Conservation (phyloP, 1,140 invertebrate species). For the Oscheius sp. region DNA sequence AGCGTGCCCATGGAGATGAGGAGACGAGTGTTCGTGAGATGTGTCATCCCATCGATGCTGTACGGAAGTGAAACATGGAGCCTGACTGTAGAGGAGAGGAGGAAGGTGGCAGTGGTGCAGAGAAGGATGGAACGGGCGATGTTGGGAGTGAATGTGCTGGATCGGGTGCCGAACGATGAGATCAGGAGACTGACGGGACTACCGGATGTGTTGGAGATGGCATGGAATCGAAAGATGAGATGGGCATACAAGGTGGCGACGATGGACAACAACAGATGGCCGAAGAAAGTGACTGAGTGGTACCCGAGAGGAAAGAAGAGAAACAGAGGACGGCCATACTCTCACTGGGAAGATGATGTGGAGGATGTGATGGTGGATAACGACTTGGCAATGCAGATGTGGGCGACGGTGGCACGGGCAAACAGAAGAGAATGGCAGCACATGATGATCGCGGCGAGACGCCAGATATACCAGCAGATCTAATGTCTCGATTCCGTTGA, state of each 20-base stretch:
- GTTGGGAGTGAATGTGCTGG: background rate
- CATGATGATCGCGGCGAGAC: too few species aligned
- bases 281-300: background rate
- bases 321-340: too few species aligned
- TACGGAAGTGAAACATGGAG: background rate
- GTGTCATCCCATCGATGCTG: background rate
- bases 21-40: background rate
- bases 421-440: too few species aligned
- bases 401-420: too few species aligned
- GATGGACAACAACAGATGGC: background rate
- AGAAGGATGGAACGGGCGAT: background rate
- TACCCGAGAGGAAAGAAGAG: too few species aligned
- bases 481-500: too few species aligned
- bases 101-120: background rate
- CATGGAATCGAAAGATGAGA: background rate
- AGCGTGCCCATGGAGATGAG: background rate
- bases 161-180: background rate
- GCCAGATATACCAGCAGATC: too few species aligned
- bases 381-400: too few species aligned
- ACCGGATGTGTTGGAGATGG: background rate
- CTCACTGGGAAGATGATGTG: too few species aligned
- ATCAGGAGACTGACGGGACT: background rate
- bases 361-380: too few species aligned
- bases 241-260: background rate
- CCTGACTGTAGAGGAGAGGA: background rate